Evolutionary conservation across 2,888 invertebrate species (phyloP), one percentile per base, ranked within the genome.

Genomic region (Papilio demoleus): DNA sequence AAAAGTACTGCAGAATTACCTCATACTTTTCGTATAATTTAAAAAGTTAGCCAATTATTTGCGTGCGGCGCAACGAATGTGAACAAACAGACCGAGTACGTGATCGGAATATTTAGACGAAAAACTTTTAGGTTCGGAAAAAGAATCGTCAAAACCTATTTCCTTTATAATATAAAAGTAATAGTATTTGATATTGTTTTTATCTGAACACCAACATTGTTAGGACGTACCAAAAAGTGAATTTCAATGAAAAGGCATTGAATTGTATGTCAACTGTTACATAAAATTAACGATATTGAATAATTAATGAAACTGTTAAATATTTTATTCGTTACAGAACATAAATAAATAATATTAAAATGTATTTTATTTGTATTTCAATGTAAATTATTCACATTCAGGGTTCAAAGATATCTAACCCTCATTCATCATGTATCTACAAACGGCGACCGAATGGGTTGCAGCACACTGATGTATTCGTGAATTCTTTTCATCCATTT

Each of bases 71-170:
- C 81, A 82, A 81, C 81, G 81, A 86, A 88, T 85, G 84, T 84
- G 87, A 85, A 88, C 88, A 90, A 89, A 90, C 88, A 88, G 80
- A 76, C 75, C 73, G 74, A 75, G 74, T 77, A 81, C 90, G 90
- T 91, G 91, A 88, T 87, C 81, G 62, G 88, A 90, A 90, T 90
- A 81, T 83, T 86, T 81, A 76, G 76, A 77, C 74, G 75, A 80
- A 76, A 80, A 79, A 85, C 81, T 80, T 82, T 82, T 79, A 77
- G 77, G 74, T 73, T 78, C 78, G 77, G 78, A 74, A 76, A 79
- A 79, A 76, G 79, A 76, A 71, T 77, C 77, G 73, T 79, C 70
- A 73, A 81, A 84, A 84, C 77, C 84, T 86, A 84, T 82, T 79
- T 78, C 78, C 75, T 73, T 73, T 75, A 27, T 56, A 31, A 65